Conservation (phyloP, 2,888 invertebrate species). For the Netelia fuscicornis region DNA sequence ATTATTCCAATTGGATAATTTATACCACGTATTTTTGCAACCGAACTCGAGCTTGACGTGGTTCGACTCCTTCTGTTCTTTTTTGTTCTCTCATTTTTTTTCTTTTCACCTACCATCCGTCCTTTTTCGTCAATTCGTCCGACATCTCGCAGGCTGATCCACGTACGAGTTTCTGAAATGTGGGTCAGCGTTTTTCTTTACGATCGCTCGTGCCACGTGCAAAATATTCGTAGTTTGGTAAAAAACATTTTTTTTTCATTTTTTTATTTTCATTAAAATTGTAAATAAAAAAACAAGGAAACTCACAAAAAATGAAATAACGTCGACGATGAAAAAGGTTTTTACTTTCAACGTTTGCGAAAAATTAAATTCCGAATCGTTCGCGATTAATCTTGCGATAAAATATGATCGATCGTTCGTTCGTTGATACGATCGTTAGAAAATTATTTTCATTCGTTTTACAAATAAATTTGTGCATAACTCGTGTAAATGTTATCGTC, state of each 20-base stretch:
- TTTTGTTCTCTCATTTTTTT: slow-evolving; percentile 5
- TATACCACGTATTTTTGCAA: slow-evolving; percentile 30
- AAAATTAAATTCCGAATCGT: too few relatives aligned
- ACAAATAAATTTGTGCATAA: slow-evolving; percentile 24
- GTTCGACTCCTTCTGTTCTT: slow-evolving; percentile 27
- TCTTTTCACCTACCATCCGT: slow-evolving; percentile 13
- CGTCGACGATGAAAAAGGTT: too few relatives aligned
- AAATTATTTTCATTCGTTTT: not conserved
- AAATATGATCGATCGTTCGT: too few relatives aligned
- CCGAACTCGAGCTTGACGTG: slow-evolving; percentile 7
- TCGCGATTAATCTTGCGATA: too few relatives aligned
- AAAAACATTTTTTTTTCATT: not conserved
- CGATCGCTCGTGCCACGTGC: slow-evolving; percentile 12
- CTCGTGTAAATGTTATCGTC: slow-evolving; percentile 22
- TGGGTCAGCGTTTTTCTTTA: slow-evolving; percentile 52
- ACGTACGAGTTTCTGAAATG: slow-evolving; percentile 26
- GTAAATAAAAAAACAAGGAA: too few relatives aligned
- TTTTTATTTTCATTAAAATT: too few relatives aligned
- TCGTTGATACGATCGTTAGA: not conserved
- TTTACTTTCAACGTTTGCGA: too few relatives aligned
- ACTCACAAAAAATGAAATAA: too few relatives aligned
- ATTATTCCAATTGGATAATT: slow-evolving; percentile 53
- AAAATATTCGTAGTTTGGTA: not conserved
- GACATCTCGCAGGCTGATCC: slow-evolving; percentile 15
- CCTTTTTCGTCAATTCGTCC: slow-evolving; percentile 28